phyloP scores from a whole-genome alignment of 2,113 vertebrate genomes.

The Hippocampus mohnikei region DNA sequence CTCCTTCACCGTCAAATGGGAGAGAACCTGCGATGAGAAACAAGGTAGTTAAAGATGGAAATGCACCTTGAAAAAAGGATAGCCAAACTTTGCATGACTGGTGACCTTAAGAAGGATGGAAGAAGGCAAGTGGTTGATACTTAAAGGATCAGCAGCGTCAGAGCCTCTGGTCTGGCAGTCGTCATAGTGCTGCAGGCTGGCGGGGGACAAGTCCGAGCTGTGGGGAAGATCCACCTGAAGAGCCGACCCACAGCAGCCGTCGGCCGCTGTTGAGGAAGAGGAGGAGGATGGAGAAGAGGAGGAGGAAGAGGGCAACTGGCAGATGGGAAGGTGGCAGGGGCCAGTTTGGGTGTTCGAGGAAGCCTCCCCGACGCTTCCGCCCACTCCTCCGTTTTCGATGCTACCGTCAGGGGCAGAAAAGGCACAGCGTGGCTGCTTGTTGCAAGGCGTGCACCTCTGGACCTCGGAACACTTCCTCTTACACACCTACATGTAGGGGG shows the following conservation, averaged over 20 bases:
- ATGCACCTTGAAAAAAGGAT: background rate
- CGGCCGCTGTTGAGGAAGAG: constrained; percentile 66
- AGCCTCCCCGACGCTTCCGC: constrained; percentile 53
- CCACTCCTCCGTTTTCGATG: constrained; percentile 59
- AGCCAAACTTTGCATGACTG: constrained; percentile 7
- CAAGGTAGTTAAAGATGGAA: background rate
- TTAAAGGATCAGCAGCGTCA: constrained; percentile 64
- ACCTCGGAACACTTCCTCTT: constrained; percentile 87
- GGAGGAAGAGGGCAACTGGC: constrained; percentile 71
- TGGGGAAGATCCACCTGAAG: constrained; percentile 58
- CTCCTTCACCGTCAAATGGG: constrained; percentile 92
- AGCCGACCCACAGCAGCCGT: constrained; percentile 63
- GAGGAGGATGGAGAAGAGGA: constrained; percentile 58
- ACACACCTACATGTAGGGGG: constrained; percentile 71
- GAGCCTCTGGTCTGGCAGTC: constrained; percentile 67
- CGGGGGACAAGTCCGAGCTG: constrained; percentile 60
- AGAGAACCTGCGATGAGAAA: constrained; percentile 82
- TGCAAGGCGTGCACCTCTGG: constrained; percentile 82
- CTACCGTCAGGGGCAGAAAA: constrained; percentile 67
- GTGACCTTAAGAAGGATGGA: constrained; percentile 95
- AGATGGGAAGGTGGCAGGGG: constrained; percentile 70
- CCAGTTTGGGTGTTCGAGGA: constrained; percentile 60
- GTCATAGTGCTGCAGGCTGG: constrained; percentile 65
- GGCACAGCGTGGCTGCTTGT: constrained; percentile 87
- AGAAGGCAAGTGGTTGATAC: constrained; percentile 92